Evolutionary conservation across 2,888 invertebrate genomes (phyloP), one percentile per base, ranked within the genome.

Genomic region (Carpatolechia fugitivella): DNA sequence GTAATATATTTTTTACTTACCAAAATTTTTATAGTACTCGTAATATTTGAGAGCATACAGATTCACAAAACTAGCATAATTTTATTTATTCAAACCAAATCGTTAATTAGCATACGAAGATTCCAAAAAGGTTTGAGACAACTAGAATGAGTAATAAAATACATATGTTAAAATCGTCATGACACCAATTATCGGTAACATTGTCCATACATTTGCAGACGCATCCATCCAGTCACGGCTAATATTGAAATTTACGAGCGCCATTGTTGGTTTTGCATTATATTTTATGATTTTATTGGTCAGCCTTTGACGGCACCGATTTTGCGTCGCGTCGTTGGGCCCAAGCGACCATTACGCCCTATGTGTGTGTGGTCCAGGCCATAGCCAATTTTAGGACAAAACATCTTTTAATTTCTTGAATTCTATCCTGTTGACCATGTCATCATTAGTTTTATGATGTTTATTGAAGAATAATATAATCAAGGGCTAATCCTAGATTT

Each of bases 241-340:
- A 78, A 84, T 80, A 82, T 80, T 80, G 74, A 80, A 80, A 84
- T 86, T 85, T 85, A 85, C 72, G 78, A 78, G 68, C 52, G n/a
- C 18, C 77, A 77, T 82, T 82, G 80, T 80, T 63, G 61, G 59
- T 61, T 65, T 56, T 54, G 61, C 66, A 69, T 73, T 71, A 72
- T 41, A 78, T 78, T 78, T 78, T 80, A 83, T 68, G 77, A 69
- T 82, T 84, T 76, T 82, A 85, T 84, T 73, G 76, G 74, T 56
- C 64, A 61, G 54, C 65, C 56, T 54, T 70, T 70, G 72, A 72
- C 72, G 58, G 64, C 56, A 64, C 68, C 58, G 62, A 65, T 63
- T 64, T 64, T 40, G 74, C 70, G 66, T 63, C 60, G 62, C 61
- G 59, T 63, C 64, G 11, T 35, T 64, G 59, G 57, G 62, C 61